These are phyloP conservation scores for Leptothorax acervorum DNA, from an alignment of 2,888 invertebrate genomes.

Conservation along the genomic window DNA sequence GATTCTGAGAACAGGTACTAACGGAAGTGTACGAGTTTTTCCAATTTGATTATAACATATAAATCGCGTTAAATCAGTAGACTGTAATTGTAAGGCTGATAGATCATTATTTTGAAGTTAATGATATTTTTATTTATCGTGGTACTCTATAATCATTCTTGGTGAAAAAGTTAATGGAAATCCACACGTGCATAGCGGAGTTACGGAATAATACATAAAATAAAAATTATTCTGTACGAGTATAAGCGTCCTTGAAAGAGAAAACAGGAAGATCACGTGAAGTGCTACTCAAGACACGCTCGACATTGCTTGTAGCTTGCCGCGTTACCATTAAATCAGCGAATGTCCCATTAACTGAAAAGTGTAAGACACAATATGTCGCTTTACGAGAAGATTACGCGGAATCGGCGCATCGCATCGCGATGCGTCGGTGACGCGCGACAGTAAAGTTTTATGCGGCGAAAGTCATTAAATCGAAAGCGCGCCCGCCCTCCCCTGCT, in stretches of 20 bases:
- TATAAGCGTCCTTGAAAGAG: slow-evolving; percentile 1
- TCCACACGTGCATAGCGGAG: too few relatives aligned
- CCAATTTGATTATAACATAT: neutral
- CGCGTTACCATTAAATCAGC: slow-evolving; percentile 14
- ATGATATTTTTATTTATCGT: neutral
- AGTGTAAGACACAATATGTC: slow-evolving; percentile 19
- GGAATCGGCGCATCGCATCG: slow-evolving; percentile 24
- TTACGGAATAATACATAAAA: neutral
- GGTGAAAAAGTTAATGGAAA: neutral
- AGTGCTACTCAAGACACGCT: neutral
- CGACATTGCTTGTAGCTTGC: neutral
- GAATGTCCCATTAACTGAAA: slow-evolving; percentile 25
- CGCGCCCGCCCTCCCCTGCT: neutral
- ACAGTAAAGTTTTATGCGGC: slow-evolving; percentile 61
- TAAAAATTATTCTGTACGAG: neutral
- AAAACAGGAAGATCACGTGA: neutral
- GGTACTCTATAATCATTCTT: neutral
- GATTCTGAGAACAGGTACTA: neutral
- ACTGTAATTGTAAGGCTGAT: neutral
- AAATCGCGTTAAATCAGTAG: neutral
- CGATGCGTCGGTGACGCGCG: slow-evolving; percentile 24
- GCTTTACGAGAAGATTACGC: slow-evolving; percentile 34
- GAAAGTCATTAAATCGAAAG: slow-evolving; percentile 62
- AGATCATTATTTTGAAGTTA: neutral
- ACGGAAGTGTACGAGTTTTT: neutral